Evolutionary conservation across 2,888 invertebrate species (phyloP).

Genomic region (Mycalesis mineus): DNA sequence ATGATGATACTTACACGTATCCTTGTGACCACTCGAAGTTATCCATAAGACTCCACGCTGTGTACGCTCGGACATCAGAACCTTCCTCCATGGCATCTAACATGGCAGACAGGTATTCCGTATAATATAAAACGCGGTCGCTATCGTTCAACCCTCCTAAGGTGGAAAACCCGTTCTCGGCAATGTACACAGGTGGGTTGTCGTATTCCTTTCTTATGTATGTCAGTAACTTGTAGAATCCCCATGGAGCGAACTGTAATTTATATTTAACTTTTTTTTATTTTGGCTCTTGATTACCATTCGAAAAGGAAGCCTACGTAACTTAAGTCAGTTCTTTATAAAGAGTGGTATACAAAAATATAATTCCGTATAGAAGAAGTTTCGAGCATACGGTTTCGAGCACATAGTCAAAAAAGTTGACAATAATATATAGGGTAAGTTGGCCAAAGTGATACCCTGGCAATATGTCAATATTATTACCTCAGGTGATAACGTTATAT

Average conservation of each 20-base stretch:
- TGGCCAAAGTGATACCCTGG: too few species aligned
- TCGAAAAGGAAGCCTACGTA: too few species aligned
- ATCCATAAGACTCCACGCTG: slow-evolving; percentile 80
- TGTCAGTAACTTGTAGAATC: slow-evolving; percentile 72
- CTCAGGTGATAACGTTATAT: too few species aligned
- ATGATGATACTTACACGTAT: slow-evolving; percentile 73
- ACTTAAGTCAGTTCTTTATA: too few species aligned
- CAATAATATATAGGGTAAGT: too few species aligned
- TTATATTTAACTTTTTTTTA: background rate
- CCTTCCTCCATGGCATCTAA: slow-evolving; percentile 61
- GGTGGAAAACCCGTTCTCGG: slow-evolving; percentile 73
- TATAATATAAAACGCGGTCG: slow-evolving; percentile 52
- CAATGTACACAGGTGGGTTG: slow-evolving; percentile 73
- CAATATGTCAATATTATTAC: too few species aligned
- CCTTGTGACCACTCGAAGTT: slow-evolving; percentile 80
- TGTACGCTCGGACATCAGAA: slow-evolving; percentile 66
- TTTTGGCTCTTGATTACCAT: too few species aligned
- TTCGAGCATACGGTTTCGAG: too few species aligned
- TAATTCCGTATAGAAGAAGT: too few species aligned
- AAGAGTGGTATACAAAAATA: too few species aligned
- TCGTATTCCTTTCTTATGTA: slow-evolving; percentile 64
- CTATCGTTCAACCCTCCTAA: slow-evolving; percentile 52
- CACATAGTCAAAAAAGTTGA: too few species aligned
- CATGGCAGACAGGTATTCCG: slow-evolving; percentile 54
- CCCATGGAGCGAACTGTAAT: slow-evolving; percentile 70